Conservation (phyloP, 2,888 invertebrate genomes). For the Zhengitettix transpicula region DNA sequence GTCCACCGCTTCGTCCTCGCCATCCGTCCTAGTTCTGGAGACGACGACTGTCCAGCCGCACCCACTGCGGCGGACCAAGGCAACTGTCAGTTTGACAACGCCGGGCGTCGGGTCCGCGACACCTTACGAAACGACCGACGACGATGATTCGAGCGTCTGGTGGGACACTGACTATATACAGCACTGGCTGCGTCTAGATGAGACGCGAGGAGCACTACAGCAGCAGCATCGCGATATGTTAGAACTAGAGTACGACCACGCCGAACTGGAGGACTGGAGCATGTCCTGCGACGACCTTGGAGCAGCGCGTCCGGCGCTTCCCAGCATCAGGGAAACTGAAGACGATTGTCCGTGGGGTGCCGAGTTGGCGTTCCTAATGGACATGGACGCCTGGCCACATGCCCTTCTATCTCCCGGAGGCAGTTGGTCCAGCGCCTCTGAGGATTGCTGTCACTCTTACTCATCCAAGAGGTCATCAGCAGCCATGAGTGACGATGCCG, state of each 20-base stretch:
- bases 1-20: constrained; percentile 41
- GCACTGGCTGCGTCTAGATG: constrained; percentile 57
- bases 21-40: constrained; percentile 41
- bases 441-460: constrained; percentile 13
- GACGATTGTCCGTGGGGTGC: constrained; percentile 50
- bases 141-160: constrained; percentile 25
- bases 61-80: constrained; percentile 40
- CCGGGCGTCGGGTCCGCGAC: not conserved
- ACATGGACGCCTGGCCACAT: constrained; percentile 38
- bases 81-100: constrained; percentile 29
- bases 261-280: constrained; percentile 67
- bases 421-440: constrained; percentile 35
- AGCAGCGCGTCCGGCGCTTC: constrained; percentile 27
- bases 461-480: constrained; percentile 54
- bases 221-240: constrained; percentile 51
- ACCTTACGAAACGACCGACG: constrained; percentile 17
- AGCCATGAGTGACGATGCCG: constrained; percentile 41
- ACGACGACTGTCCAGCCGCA: constrained; percentile 32
- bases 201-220: constrained; percentile 47
- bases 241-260: constrained; percentile 55
- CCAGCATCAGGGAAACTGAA: constrained; percentile 59
- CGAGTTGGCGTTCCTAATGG: constrained; percentile 26
- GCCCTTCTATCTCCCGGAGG: constrained; percentile 36
- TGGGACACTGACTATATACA: constrained; percentile 60
- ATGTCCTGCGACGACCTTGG: constrained; percentile 50